Evolutionary conservation across 1,140 invertebrate species (phyloP).

Genomic region (Halictus rubicundus): DNA sequence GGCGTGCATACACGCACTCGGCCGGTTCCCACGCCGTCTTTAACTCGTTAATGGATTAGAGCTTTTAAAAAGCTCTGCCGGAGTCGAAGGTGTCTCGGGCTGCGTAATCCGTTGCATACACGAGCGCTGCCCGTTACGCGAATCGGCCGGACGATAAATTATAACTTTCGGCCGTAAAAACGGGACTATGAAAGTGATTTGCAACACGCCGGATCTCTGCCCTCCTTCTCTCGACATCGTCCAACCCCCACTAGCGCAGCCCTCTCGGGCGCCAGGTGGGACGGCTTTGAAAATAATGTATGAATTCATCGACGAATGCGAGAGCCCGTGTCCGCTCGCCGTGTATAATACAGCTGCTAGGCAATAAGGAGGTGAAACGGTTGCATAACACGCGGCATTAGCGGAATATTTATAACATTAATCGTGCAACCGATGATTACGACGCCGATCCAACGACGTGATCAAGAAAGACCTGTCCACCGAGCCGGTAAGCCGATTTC

Average conservation of each 20-base stretch:
- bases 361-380: constrained; percentile 49
- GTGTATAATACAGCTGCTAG: constrained; percentile 14
- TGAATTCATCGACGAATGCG: constrained; percentile 52
- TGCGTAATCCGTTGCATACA: constrained; percentile 45
- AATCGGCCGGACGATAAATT: constrained; percentile 61
- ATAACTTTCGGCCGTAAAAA: constrained; percentile 70
- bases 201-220: constrained; percentile 13
- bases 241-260: no score
- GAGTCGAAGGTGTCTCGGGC: constrained; percentile 16
- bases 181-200: constrained; percentile 70
- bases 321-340: constrained; percentile 34
- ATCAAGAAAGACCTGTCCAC: neutral
- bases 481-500: neutral
- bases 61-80: constrained; percentile 49
- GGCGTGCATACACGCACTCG: constrained; percentile 14
- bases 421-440: constrained; percentile 62
- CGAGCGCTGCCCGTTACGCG: constrained; percentile 48
- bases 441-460: neutral
- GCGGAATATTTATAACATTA: constrained; percentile 69
- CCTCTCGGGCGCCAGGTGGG: neutral
- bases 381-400: constrained; percentile 54
- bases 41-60: constrained; percentile 61
- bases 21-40: constrained; percentile 57
- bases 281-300: constrained; percentile 41
- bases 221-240: no score